Evolutionary conservation across 2,888 invertebrate genomes (phyloP), one percentile per base, ranked within the genome.

Genomic region (Griposia aprilina): DNA sequence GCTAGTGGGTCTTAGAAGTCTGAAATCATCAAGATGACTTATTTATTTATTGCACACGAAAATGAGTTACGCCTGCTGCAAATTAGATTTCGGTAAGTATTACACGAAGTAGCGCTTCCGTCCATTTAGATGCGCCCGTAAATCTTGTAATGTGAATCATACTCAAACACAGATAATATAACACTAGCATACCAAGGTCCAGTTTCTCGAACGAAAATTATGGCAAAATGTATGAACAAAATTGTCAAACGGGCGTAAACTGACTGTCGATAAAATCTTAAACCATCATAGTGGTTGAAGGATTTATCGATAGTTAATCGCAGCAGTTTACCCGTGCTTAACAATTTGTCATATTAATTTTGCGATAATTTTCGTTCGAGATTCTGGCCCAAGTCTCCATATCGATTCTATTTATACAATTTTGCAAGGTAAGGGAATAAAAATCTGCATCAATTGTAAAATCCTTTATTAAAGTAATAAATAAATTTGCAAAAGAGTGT

Each of bases 401-500:
- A 20, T 45, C 10, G 1, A 67, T 36, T 23, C 1, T 41, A 17
- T 55, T 57, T 7, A 50, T 41, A 26, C 2, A 45, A 68, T 68
- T 45, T 57, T 26, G n/a, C 11, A 65, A 59, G 7, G 10, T 13
- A 60, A 45, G 13, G 10, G 48, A 86, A 79, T 82, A 85, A 89
- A 79, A 83, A 60, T 72, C n/a, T 4, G 13, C 23, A 55, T 80
- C 63, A 73, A 86, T 92, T 93, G 94, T 93, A 96, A 95, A 96
- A 95, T 95, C 92, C 93, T 96, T 96, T 96, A 96, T 95, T 96
- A 96, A 95, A 95, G 94, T 95, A 95, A 96, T 96, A 96, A 96
- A 96, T 96, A 95, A 93, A 93, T 91, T 95, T 95, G 96, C 96
- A 95, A 95, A 93, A 93, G 90, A 94, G 94, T 94, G 94, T 94